These are phyloP conservation scores for Malacosoma neustria DNA, from an alignment of 2,888 invertebrate species.

Conservation along the genomic window DNA sequence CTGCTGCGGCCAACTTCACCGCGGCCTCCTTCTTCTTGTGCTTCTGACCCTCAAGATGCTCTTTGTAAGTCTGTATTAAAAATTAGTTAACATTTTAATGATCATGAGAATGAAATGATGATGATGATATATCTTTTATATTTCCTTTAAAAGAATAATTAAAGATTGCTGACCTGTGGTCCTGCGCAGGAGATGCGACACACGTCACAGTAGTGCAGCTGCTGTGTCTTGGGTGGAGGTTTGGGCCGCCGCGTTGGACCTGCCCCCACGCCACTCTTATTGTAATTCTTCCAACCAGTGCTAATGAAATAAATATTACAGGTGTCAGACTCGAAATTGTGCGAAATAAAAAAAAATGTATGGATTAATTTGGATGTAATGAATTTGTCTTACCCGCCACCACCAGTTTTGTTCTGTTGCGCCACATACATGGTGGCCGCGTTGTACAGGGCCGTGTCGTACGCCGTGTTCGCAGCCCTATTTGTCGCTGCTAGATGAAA, in stretches of 20 bases:
- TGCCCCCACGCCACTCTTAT: constrained; percentile 65
- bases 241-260: constrained; percentile 80
- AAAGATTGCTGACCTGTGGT: constrained; percentile 77
- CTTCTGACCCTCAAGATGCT: constrained; percentile 98
- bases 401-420: constrained; percentile 78
- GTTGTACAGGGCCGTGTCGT: constrained; percentile 96
- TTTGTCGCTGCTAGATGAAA: constrained; percentile 46
- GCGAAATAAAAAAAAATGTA: too few relatives aligned
- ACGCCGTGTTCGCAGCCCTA: constrained; percentile 84
- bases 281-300: constrained; percentile 66
- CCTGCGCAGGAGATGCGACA: constrained; percentile 99
- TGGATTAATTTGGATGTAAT: too few relatives aligned
- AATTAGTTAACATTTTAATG: background rate
- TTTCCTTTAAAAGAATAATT: background rate
- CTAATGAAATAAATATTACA: too few relatives aligned
- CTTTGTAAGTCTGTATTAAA: constrained; percentile 68
- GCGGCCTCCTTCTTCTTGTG: constrained; percentile 98
- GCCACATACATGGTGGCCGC: constrained; percentile 97
- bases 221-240: constrained; percentile 92
- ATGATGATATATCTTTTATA: background rate
- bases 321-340: too few relatives aligned
- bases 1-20: constrained; percentile 77
- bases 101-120: background rate
- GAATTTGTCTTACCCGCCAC: constrained; percentile 40
- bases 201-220: constrained; percentile 98